Conservation (phyloP, 2,888 invertebrate genomes). For the Drosophila peninsularis region DNA sequence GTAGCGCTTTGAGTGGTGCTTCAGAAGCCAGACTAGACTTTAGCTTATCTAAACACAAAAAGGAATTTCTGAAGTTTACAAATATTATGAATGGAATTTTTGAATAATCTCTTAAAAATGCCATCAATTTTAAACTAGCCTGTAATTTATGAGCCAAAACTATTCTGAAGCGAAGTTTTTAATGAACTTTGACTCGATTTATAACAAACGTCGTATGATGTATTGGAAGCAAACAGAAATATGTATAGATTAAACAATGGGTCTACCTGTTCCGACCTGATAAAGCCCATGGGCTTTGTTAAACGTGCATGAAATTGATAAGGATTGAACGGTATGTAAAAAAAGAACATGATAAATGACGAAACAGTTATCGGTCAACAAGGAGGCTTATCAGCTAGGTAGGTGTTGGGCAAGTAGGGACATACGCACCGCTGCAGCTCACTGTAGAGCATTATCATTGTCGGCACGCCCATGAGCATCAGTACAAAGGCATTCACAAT, state of each 20-base stretch:
- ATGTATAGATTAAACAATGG: slow-evolving; percentile 20
- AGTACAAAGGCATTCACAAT: slow-evolving; percentile 93
- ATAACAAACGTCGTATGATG: slow-evolving; percentile 24
- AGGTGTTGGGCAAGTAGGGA: slow-evolving; percentile 17
- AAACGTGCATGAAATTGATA: slow-evolving; percentile 35
- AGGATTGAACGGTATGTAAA: slow-evolving; percentile 12
- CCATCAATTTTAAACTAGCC: not conserved
- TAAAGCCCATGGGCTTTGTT: slow-evolving; percentile 19
- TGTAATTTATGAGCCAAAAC: not conserved
- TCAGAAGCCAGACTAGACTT: not conserved
- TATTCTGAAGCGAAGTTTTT: not conserved
- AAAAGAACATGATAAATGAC: slow-evolving; percentile 6
- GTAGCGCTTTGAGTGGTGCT: slow-evolving; percentile 23
- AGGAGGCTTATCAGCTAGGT: slow-evolving; percentile 23
- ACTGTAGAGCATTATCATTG: slow-evolving; percentile 88
- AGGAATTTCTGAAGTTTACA: not conserved
- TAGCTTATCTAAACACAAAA: not conserved
- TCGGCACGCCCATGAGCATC: slow-evolving; percentile 90
- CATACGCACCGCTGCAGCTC: slow-evolving; percentile 88
- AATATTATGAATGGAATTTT: not conserved
- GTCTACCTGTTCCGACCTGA: slow-evolving; percentile 27
- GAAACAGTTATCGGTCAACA: slow-evolving; percentile 36
- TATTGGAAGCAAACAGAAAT: slow-evolving; percentile 17
- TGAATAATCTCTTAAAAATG: not conserved
- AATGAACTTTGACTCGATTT: slow-evolving; percentile 37